A percentile compares a stretch with the other conserved stretches of the same genome.
Evolutionary conservation across 2,797 vertebrate species (phyloP).

Genomic region (Pogonophryne albipinna): DNA sequence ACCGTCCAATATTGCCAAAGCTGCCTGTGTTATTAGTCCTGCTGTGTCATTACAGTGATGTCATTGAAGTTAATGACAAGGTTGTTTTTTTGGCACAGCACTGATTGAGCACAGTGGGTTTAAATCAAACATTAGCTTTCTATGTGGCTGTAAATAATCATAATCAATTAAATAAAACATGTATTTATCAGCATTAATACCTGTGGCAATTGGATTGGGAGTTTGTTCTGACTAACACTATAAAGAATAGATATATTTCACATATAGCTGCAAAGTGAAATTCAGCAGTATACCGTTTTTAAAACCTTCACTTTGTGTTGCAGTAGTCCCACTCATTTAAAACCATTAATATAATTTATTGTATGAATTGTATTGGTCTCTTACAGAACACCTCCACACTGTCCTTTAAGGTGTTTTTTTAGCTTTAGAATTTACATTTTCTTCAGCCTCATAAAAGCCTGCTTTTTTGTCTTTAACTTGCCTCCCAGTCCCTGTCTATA

Average conservation of each 20-base stretch:
- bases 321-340: slow-evolving; percentile 9
- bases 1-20: neutral
- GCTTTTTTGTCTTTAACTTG: slow-evolving; percentile 20
- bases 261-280: neutral
- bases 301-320: neutral
- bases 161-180: neutral
- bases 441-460: slow-evolving; percentile 23
- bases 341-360: neutral
- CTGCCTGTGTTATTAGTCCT: neutral
- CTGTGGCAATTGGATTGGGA: neutral
- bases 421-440: slow-evolving; percentile 18
- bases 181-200: neutral
- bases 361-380: neutral
- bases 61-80: neutral
- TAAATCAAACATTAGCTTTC: neutral
- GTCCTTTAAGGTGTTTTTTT: slow-evolving; percentile 5
- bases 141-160: neutral
- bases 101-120: neutral
- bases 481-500: slow-evolving; percentile 10
- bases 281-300: neutral
- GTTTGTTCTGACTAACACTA: neutral
- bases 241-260: neutral
- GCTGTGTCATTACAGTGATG: neutral
- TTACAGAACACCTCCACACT: neutral
- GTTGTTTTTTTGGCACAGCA: neutral